phyloP scores from a whole-genome alignment of 2,797 vertebrate species.

The Phrynocephalus vlangalii region DNA sequence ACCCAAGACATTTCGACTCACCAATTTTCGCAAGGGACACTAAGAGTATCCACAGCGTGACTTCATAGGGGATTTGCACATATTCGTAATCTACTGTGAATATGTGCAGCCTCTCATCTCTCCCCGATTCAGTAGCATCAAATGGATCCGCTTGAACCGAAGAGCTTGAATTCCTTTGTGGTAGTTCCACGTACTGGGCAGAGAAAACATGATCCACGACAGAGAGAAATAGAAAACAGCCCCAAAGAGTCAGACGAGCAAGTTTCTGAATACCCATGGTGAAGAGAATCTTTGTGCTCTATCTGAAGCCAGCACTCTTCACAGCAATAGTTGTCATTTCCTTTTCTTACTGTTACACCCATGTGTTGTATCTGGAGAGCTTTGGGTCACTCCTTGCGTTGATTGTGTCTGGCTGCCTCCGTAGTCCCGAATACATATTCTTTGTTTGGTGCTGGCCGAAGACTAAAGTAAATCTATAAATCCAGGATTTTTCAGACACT shows the following conservation, averaged over 20 bases:
- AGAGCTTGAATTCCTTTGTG: constrained; percentile 43
- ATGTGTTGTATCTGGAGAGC: neutral
- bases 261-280: constrained; percentile 28
- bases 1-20: constrained; percentile 76
- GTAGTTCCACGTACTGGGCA: constrained; percentile 32
- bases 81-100: constrained; percentile 89
- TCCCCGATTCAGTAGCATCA: constrained; percentile 42
- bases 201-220: constrained; percentile 45
- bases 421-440: constrained; percentile 5
- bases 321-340: neutral
- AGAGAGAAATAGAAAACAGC: constrained; percentile 46
- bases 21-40: constrained; percentile 97
- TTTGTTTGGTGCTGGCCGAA: neutral
- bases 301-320: rapidly evolving
- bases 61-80: constrained; percentile 93
- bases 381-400: constrained; percentile 8
- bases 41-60: constrained; percentile 94
- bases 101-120: constrained; percentile 79
- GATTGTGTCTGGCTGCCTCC: constrained; percentile 13
- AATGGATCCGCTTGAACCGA: neutral
- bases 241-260: constrained; percentile 17
- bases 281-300: neutral
- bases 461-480: constrained; percentile 26
- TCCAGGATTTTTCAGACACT: constrained; percentile 54
- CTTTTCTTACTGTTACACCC: neutral